Evolutionary conservation across 2,797 vertebrate genomes (phyloP).

Genomic region (Sphaeramia orbicularis): DNA sequence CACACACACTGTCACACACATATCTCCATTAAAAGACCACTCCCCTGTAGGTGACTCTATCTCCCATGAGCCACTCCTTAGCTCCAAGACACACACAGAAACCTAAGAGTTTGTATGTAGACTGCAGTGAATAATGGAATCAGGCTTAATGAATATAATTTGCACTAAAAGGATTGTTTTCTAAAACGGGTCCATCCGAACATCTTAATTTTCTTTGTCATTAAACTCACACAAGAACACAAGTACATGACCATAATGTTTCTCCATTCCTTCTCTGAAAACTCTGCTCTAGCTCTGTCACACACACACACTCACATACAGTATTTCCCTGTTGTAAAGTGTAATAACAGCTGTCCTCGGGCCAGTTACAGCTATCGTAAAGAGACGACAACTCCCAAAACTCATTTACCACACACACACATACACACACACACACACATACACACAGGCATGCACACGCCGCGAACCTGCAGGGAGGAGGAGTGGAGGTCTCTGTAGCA

Average conservation of each 20-base stretch:
- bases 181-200: constrained; percentile 35
- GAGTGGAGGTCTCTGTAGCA: constrained; percentile 49
- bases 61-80: constrained; percentile 60
- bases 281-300: constrained; percentile 15
- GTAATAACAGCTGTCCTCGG: constrained; percentile 82
- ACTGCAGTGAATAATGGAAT: constrained; percentile 42
- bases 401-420: constrained; percentile 73
- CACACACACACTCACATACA: constrained; percentile 36
- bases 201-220: constrained; percentile 47
- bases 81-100: constrained; percentile 39
- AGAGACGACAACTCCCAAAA: constrained; percentile 82
- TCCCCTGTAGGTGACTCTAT: constrained; percentile 55
- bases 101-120: constrained; percentile 16
- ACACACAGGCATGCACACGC: constrained; percentile 11
- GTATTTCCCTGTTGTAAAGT: constrained; percentile 79
- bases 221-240: constrained; percentile 57
- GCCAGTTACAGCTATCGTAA: constrained; percentile 82
- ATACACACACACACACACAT: constrained; percentile 16
- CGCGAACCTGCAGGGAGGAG: constrained; percentile 42
- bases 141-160: constrained; percentile 46
- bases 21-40: constrained; percentile 53
- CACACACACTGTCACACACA: constrained; percentile 37
- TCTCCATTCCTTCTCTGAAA: constrained; percentile 33
- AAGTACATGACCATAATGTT: constrained; percentile 39
- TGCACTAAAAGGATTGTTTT: constrained; percentile 34